phyloP scores from a whole-genome alignment of 1,140 invertebrate species.

The Macrocentrus cingulum region DNA sequence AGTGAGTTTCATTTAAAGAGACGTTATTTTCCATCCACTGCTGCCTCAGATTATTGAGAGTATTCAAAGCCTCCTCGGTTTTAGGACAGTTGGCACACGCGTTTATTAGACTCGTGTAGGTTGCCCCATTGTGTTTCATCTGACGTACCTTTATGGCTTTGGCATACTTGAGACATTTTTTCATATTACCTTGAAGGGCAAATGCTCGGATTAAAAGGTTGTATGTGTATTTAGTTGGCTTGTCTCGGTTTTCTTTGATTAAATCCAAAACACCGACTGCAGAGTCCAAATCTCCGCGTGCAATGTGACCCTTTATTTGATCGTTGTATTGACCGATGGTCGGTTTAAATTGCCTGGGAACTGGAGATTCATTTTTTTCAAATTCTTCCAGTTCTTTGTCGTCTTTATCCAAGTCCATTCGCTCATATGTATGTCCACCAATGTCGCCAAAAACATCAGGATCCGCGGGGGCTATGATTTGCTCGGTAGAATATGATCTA shows the following conservation, averaged over 20 bases:
- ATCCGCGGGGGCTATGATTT: constrained; percentile 22
- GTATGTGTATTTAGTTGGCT: constrained; percentile 77
- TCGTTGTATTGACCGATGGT: constrained; percentile 66
- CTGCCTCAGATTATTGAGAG: constrained; percentile 61
- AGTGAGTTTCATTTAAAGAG: constrained; percentile 74
- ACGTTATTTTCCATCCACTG: constrained; percentile 70
- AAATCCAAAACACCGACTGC: constrained; percentile 79
- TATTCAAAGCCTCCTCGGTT: constrained; percentile 62
- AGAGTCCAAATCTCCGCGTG: constrained; percentile 65
- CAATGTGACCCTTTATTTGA: constrained; percentile 69
- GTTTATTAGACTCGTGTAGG: constrained; percentile 85
- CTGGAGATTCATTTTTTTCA: constrained; percentile 33
- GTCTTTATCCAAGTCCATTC: constrained; percentile 39
- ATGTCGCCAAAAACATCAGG: constrained; percentile 51
- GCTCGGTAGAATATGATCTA: background rate
- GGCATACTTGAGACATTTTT: constrained; percentile 81
- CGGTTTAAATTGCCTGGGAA: constrained; percentile 44
- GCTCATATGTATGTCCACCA: constrained; percentile 33
- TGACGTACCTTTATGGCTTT: constrained; percentile 78
- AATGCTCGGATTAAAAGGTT: constrained; percentile 79
- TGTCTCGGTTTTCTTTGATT: constrained; percentile 73
- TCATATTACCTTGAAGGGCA: constrained; percentile 77
- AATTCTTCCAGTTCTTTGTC: constrained; percentile 47
- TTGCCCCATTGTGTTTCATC: constrained; percentile 67
- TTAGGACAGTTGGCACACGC: constrained; percentile 81